These are phyloP conservation scores for Ctenomys sociabilis DNA, from an alignment of 2,113 vertebrate species.

Conservation along the genomic window DNA sequence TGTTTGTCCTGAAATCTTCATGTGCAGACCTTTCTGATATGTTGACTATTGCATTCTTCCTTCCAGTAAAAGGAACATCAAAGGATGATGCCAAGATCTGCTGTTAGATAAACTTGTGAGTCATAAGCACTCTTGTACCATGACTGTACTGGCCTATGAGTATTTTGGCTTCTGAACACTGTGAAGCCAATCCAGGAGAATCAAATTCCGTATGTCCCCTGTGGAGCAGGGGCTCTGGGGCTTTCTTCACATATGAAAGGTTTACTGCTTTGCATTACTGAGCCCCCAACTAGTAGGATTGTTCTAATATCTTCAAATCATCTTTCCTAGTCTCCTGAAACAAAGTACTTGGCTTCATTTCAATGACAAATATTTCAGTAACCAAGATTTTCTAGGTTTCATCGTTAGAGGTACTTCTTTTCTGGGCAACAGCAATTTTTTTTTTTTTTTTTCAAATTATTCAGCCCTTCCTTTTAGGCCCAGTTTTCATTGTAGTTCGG, in stretches of 20 bases:
- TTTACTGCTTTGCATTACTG: not conserved
- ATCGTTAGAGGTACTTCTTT: not conserved
- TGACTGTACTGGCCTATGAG: not conserved
- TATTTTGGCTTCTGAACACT: not conserved
- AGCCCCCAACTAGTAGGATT: not conserved
- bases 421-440: not conserved
- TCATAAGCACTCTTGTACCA: not conserved
- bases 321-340: not conserved
- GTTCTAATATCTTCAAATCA: not conserved
- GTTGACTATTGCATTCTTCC: not conserved
- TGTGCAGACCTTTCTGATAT: not conserved
- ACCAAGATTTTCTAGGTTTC: not conserved
- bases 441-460: not conserved
- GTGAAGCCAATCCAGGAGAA: not conserved
- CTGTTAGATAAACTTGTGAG: not conserved
- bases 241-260: not conserved
- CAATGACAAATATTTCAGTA: not conserved
- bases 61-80: not conserved
- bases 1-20: not conserved
- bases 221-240: not conserved
- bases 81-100: not conserved
- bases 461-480: not conserved
- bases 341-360: not conserved
- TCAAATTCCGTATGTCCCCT: not conserved
- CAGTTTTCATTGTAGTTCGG: not conserved